A percentile compares a stretch with the other conserved stretches of the same genome.
Evolutionary conservation across 2,113 vertebrate species (phyloP).

Genomic region (Pseudolaguvia tuberculata): DNA sequence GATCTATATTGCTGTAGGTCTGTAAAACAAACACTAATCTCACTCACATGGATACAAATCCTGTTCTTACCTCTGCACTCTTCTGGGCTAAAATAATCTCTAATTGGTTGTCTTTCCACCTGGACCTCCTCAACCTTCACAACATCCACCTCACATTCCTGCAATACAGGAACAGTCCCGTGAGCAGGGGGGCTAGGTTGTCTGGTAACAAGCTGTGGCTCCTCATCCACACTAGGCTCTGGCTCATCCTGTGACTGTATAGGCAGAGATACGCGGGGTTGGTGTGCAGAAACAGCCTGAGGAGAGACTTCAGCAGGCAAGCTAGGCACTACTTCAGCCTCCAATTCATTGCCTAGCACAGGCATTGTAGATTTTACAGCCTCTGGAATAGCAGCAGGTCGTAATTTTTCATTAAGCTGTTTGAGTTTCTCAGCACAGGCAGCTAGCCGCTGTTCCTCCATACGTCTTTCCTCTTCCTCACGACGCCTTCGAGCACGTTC

Average conservation of each 20-base stretch:
- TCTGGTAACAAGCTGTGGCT: constrained; percentile 51
- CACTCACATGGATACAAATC: not conserved
- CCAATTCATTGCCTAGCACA: constrained; percentile 10
- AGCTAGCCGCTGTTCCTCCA: constrained; percentile 95
- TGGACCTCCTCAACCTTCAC: constrained; percentile 54
- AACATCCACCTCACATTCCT: constrained; percentile 58
- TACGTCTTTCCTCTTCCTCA: constrained; percentile 92
- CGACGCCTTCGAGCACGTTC: constrained; percentile 89
- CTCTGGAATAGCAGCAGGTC: constrained; percentile 52
- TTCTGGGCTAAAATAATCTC: constrained; percentile 65
- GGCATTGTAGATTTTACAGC: constrained; percentile 51
- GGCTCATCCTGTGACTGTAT: constrained; percentile 30
- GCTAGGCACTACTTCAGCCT: constrained; percentile 36
- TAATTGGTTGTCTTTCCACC: constrained; percentile 75
- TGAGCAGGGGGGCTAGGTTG: constrained; percentile 61
- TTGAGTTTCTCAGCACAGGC: constrained; percentile 97
- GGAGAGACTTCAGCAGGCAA: constrained; percentile 29
- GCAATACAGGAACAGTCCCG: constrained; percentile 56
- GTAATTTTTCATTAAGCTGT: constrained; percentile 91
- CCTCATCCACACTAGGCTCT: constrained; percentile 55
- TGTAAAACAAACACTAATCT: not conserved
- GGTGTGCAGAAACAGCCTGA: constrained; percentile 20
- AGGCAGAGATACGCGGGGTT: constrained; percentile 17
- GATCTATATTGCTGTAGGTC: not conserved
- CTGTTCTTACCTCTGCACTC: constrained; percentile 62